phyloP scores from a whole-genome alignment of 2,113 vertebrate species.

The Austrofundulus limnaeus region DNA sequence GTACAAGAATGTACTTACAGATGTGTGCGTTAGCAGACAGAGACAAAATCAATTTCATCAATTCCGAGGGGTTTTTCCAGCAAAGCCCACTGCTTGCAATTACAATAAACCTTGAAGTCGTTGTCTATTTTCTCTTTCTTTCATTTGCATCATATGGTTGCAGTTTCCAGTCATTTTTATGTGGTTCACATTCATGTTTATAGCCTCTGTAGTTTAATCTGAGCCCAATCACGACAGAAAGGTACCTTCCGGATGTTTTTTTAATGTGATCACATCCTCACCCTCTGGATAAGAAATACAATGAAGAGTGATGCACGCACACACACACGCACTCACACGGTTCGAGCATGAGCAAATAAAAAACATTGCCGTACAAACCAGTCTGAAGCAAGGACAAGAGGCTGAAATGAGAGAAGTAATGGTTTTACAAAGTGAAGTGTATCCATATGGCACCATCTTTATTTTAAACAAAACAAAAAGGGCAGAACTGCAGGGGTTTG shows the following conservation, averaged over 20 bases:
- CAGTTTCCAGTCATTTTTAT: slow-evolving; percentile 75
- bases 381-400: slow-evolving; percentile 21
- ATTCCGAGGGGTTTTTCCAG: slow-evolving; percentile 70
- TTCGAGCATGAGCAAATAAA: slow-evolving; percentile 1
- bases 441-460: slow-evolving; percentile 32
- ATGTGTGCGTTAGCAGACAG: slow-evolving; percentile 40
- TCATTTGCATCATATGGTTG: slow-evolving; percentile 72
- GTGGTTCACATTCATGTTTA: slow-evolving; percentile 64
- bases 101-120: slow-evolving; percentile 74
- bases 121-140: slow-evolving; percentile 66
- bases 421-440: slow-evolving; percentile 16
- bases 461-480: slow-evolving; percentile 46
- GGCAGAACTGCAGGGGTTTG: slow-evolving; percentile 26
- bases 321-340: not conserved
- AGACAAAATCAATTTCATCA: slow-evolving; percentile 74
- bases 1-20: slow-evolving; percentile 24
- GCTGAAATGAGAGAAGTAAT: slow-evolving; percentile 24
- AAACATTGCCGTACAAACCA: slow-evolving; percentile 15
- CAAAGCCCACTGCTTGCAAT: slow-evolving; percentile 66
- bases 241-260: slow-evolving; percentile 66
- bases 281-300: slow-evolving; percentile 41
- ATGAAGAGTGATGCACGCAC: slow-evolving; percentile 7
- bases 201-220: slow-evolving; percentile 66
- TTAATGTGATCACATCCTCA: slow-evolving; percentile 39
- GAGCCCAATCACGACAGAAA: slow-evolving; percentile 66